These are phyloP conservation scores for Archips xylosteana DNA, from an alignment of 2,888 invertebrate genomes.

Conservation along the genomic window DNA sequence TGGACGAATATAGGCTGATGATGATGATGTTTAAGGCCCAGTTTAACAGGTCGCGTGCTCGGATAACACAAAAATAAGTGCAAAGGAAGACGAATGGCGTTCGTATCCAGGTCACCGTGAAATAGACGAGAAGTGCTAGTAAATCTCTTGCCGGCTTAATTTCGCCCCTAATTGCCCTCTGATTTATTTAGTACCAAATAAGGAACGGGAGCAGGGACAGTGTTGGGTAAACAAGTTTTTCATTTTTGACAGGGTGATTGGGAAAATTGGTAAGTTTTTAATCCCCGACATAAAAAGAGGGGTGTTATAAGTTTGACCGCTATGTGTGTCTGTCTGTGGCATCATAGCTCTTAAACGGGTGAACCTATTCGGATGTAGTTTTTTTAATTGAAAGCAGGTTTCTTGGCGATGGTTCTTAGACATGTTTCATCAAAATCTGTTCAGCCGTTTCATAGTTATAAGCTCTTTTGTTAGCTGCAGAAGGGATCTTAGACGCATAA, in stretches of 20 bases:
- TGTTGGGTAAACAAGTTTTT: not conserved
- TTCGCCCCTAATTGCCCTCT: slow-evolving; percentile 18
- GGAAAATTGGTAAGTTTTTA: not conserved
- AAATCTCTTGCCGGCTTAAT: slow-evolving; percentile 22
- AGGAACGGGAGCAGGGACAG: slow-evolving; percentile 1
- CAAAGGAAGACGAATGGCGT: slow-evolving; percentile 8
- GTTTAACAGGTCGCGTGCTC: not conserved
- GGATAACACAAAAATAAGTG: slow-evolving; percentile 17
- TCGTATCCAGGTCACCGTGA: not conserved
- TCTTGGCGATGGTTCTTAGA: too few species aligned
- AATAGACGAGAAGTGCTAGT: slow-evolving; percentile 25
- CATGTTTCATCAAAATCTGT: too few species aligned
- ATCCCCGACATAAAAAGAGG: too few species aligned
- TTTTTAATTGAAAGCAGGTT: too few species aligned
- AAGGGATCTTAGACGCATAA: too few species aligned
- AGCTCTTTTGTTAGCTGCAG: too few species aligned
- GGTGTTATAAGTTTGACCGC: too few species aligned
- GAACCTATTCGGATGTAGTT: too few species aligned
- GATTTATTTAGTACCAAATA: slow-evolving; percentile 20
- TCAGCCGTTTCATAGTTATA: too few species aligned
- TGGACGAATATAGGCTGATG: too few species aligned
- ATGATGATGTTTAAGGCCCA: not conserved
- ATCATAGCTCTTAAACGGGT: too few species aligned
- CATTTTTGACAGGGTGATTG: not conserved
- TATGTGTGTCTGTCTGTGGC: too few species aligned